These are phyloP conservation scores for Drosophila affinis DNA, from an alignment of 2,888 invertebrate species.

Conservation along the genomic window DNA sequence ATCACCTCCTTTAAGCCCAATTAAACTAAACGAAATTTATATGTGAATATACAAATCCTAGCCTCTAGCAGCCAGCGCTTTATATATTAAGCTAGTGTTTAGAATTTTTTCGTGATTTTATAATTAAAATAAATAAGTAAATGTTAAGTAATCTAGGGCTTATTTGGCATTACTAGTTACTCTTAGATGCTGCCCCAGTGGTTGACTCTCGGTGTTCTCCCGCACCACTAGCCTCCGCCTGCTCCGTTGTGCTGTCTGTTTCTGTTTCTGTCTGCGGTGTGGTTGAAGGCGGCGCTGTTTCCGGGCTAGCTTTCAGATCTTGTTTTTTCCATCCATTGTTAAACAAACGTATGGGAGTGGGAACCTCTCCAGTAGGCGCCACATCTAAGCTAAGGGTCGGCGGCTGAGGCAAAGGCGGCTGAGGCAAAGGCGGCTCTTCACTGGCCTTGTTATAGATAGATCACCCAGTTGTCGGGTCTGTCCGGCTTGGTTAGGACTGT, in stretches of 20 bases:
- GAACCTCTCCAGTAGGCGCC: conserved; percentile 77
- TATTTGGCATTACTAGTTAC: conserved; percentile 65
- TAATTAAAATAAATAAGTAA: conserved; percentile 43
- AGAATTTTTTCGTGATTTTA: conserved; percentile 30
- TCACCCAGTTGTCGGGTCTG: conserved; percentile 84
- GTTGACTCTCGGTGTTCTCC: conserved; percentile 1
- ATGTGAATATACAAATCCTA: too few relatives aligned
- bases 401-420: conserved; percentile 75
- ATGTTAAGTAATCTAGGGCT: conserved; percentile 44
- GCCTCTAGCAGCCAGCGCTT: too few relatives aligned
- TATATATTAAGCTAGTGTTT: too few relatives aligned
- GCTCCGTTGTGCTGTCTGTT: neutral
- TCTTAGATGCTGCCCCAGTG: conserved; percentile 37
- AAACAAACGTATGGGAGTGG: conserved; percentile 73
- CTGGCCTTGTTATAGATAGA: conserved; percentile 77
- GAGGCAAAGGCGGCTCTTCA: too few relatives aligned
- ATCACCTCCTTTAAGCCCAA: too few relatives aligned
- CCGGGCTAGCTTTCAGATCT: conserved; percentile 24
- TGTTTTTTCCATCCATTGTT: conserved; percentile 40
- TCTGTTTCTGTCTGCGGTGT: neutral
- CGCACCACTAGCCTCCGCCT: neutral
- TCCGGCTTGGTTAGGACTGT: conserved; percentile 82
- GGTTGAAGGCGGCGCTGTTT: conserved; percentile 4
- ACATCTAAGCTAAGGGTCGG: conserved; percentile 71
- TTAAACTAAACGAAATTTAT: too few relatives aligned